These are phyloP conservation scores for Hippocampus abdominalis DNA, from an alignment of 2,113 vertebrate genomes.

Conservation along the genomic window DNA sequence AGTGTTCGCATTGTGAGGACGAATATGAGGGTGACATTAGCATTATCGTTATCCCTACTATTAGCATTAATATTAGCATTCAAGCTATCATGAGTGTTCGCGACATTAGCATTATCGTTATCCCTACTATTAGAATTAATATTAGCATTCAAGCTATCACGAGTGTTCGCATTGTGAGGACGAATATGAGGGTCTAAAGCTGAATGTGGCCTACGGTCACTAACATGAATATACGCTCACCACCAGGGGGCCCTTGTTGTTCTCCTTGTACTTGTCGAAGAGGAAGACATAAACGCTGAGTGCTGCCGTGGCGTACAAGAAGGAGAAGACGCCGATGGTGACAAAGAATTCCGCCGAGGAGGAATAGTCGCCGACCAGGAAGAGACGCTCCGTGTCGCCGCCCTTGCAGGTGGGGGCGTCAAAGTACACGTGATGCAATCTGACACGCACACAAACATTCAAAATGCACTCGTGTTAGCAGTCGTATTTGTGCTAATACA, in stretches of 20 bases:
- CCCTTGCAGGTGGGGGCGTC: conserved; percentile 80
- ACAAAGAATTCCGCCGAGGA: conserved; percentile 91
- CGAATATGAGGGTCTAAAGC: not conserved
- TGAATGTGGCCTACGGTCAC: not conserved
- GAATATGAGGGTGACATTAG: not conserved
- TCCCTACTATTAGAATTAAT: no score
- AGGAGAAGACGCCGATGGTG: conserved; percentile 87
- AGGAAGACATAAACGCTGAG: conserved; percentile 82
- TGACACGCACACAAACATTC: conserved; percentile 38
- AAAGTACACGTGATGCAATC: conserved; percentile 90
- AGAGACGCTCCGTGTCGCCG: conserved; percentile 61
- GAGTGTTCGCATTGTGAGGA: not conserved
- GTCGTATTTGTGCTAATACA: not conserved
- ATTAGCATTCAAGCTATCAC: not conserved
- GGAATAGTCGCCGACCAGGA: conserved; percentile 86
- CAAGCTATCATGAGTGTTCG: no score
- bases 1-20: no score
- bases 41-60: no score
- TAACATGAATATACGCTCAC: conserved; percentile 67
- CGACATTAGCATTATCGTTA: no score
- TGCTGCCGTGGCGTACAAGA: conserved; percentile 86
- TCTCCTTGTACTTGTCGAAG: conserved; percentile 87
- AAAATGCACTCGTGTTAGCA: not conserved
- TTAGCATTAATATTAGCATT: no score
- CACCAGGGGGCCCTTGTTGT: conserved; percentile 84